Conservation (phyloP, 2,113 vertebrate genomes). For the Prochilodus magdalenae region DNA sequence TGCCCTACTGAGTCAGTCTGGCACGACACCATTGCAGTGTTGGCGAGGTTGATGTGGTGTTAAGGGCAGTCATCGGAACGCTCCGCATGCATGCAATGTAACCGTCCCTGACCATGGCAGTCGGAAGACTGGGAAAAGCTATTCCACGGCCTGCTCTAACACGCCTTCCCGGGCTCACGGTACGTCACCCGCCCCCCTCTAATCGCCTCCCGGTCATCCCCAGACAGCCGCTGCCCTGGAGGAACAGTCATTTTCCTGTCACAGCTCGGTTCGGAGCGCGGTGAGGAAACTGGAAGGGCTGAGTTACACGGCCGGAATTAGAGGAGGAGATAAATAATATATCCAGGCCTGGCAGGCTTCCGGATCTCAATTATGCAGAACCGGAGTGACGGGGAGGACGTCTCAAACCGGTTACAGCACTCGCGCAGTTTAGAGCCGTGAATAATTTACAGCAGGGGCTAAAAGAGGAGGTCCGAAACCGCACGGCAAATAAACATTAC, state of each 20-base stretch:
- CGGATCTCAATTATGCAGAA: slow-evolving; percentile 55
- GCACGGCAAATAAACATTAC: too few relatives aligned
- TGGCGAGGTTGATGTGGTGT: too few relatives aligned
- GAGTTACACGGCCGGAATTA: slow-evolving; percentile 9
- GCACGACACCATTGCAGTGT: too few relatives aligned
- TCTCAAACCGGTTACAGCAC: slow-evolving; percentile 29
- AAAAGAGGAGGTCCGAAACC: not conserved
- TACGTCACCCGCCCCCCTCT: slow-evolving; percentile 10
- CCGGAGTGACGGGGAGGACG: slow-evolving; percentile 46
- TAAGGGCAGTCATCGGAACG: not conserved
- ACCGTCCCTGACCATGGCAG: not conserved
- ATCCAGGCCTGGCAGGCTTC: slow-evolving; percentile 30
- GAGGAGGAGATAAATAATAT: slow-evolving; percentile 40
- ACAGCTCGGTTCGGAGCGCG: slow-evolving; percentile 41
- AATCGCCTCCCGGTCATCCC: slow-evolving; percentile 1
- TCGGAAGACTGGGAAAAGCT: not conserved
- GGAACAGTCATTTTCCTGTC: slow-evolving; percentile 42
- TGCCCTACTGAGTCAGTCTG: too few relatives aligned
- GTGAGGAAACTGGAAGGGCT: slow-evolving; percentile 39
- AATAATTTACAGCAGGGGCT: slow-evolving; percentile 61
- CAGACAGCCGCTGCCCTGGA: slow-evolving; percentile 19
- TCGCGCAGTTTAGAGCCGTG: slow-evolving; percentile 36
- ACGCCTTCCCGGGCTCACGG: not conserved
- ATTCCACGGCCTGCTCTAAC: not conserved
- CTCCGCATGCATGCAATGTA: not conserved